These are phyloP conservation scores for Helarctos malayanus DNA, from an alignment of 2,797 vertebrate genomes.

Conservation along the genomic window DNA sequence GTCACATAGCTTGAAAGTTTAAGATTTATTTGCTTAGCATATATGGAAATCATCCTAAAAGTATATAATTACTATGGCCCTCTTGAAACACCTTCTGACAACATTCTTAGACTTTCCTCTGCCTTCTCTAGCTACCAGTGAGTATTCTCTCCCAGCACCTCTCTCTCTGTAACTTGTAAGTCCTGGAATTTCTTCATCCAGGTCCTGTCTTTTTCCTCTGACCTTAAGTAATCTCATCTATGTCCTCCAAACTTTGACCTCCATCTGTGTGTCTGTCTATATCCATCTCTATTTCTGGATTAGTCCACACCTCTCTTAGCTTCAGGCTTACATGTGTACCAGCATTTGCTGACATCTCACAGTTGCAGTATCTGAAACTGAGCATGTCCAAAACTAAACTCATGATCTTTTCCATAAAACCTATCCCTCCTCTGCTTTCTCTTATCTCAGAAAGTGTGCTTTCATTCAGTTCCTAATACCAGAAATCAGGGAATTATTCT, in stretches of 20 bases:
- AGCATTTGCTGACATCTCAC: background rate
- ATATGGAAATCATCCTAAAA: background rate
- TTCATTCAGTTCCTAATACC: background rate
- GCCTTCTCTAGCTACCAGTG: background rate
- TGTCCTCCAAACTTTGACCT: background rate
- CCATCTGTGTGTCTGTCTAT: background rate
- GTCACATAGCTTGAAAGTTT: background rate
- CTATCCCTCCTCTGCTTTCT: background rate
- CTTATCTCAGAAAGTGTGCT: background rate
- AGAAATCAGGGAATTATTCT: background rate
- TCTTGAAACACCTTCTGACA: background rate
- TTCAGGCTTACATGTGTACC: background rate
- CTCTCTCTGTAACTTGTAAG: background rate
- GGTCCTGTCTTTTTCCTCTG: background rate
- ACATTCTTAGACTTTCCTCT: background rate
- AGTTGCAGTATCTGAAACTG: background rate
- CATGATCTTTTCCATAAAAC: background rate
- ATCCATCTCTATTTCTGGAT: background rate
- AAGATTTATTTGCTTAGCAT: background rate
- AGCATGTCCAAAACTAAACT: background rate
- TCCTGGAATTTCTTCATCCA: background rate
- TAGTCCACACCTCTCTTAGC: background rate
- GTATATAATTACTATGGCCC: too few relatives aligned
- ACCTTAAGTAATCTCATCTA: background rate
- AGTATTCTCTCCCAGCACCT: background rate